These are phyloP conservation scores for Ceratotherium simum DNA, from an alignment of 2,113 vertebrate species.

Conservation along the genomic window DNA sequence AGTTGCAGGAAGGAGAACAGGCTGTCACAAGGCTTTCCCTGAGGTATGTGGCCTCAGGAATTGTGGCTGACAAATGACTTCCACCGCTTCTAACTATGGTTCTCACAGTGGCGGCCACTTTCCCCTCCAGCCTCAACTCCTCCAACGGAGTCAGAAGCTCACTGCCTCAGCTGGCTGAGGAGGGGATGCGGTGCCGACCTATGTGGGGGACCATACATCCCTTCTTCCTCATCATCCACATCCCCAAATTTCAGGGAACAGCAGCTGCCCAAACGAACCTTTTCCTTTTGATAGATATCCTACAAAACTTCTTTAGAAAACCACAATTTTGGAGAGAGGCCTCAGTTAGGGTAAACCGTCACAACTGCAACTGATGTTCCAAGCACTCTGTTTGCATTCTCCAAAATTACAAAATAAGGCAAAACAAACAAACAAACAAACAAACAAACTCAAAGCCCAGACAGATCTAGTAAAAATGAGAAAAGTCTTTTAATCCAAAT, in stretches of 20 bases:
- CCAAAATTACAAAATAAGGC: conserved; percentile 3
- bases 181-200: too few species aligned
- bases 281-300: background rate
- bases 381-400: background rate
- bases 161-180: background rate
- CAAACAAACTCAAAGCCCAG: background rate
- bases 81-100: background rate
- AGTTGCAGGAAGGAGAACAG: background rate
- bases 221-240: background rate
- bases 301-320: background rate
- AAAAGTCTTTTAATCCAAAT: conserved; percentile 16
- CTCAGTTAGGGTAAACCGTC: background rate
- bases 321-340: background rate
- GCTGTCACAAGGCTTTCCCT: background rate
- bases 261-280: background rate
- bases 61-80: background rate
- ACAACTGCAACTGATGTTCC: background rate
- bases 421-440: background rate
- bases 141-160: background rate
- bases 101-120: background rate
- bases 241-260: background rate
- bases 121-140: background rate
- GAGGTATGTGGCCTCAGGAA: background rate
- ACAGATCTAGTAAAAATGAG: background rate
- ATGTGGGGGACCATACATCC: background rate